These are phyloP conservation scores for Adrianichthys oophorus DNA, from an alignment of 2,797 vertebrate genomes.

Conservation along the genomic window DNA sequence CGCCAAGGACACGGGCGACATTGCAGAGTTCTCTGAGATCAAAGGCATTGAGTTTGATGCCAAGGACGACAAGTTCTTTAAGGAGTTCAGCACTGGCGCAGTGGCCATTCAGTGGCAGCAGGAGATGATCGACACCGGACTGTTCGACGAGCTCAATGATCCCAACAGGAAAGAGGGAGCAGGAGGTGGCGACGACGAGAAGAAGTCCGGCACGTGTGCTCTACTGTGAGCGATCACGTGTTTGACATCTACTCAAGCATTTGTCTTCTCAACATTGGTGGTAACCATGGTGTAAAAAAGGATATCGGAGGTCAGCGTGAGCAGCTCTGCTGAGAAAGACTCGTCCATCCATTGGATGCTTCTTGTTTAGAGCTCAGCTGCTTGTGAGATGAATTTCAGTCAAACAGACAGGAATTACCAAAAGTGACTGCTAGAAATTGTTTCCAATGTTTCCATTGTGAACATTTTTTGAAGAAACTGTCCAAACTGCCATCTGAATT, in stretches of 20 bases:
- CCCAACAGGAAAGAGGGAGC: conserved; percentile 81
- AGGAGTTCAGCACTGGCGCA: conserved; percentile 87
- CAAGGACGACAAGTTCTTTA: conserved; percentile 90
- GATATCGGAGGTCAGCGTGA: conserved; percentile 29
- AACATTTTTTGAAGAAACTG: conserved; percentile 1
- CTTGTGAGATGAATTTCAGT: conserved; percentile 27
- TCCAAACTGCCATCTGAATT: no score
- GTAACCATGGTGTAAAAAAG: conserved; percentile 38
- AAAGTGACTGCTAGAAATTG: conserved; percentile 26
- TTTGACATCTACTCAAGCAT: conserved; percentile 19
- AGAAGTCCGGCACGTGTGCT: conserved; percentile 88
- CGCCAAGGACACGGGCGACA: conserved; percentile 90
- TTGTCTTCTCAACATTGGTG: conserved; percentile 22
- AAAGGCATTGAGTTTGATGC: conserved; percentile 87
- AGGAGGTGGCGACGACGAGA: conserved; percentile 66
- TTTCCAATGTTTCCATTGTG: conserved; percentile 12
- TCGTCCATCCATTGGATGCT: conserved; percentile 23
- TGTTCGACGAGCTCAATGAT: conserved; percentile 90
- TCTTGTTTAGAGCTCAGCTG: conserved; percentile 35
- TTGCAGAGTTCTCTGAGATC: conserved; percentile 91
- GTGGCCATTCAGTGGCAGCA: conserved; percentile 87
- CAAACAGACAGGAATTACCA: conserved; percentile 38
- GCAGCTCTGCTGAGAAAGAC: conserved; percentile 25
- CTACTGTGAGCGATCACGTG: conserved; percentile 77
- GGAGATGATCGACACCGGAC: conserved; percentile 90